Evolutionary conservation across 37 sponge, comb jelly and placozoan genomes (phyloP).

Genomic region (Lycopodina hypogea): DNA sequence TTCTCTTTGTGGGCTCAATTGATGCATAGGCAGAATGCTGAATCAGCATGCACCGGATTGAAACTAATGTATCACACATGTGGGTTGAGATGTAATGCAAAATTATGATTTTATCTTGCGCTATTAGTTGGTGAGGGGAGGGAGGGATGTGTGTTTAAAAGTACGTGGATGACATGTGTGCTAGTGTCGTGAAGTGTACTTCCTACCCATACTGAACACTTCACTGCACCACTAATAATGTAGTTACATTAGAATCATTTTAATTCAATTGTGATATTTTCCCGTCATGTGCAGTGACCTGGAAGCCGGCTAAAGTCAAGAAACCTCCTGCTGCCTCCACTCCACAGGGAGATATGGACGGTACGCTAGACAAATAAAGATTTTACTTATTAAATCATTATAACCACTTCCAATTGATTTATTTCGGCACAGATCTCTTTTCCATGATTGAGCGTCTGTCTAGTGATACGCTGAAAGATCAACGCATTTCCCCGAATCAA

Average conservation of each 20-base stretch:
- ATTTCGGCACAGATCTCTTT: constrained; percentile 33
- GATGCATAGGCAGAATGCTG: no score
- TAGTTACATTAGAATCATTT: no score
- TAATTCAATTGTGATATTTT: no score
- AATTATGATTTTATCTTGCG: no score
- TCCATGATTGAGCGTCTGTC: constrained; percentile 44
- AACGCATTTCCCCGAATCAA: constrained; percentile 26
- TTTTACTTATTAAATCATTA: background rate
- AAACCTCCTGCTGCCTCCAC: background rate
- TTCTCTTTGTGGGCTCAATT: no score
- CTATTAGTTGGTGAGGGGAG: background rate
- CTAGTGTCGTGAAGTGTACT: background rate
- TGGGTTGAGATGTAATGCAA: background rate
- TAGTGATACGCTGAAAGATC: constrained; percentile 49
- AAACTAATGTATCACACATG: no score
- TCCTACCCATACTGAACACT: no score
- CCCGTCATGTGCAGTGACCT: background rate
- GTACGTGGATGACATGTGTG: no score
- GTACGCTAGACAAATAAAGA: background rate
- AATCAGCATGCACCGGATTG: no score
- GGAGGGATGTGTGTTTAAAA: background rate
- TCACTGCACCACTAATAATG: no score
- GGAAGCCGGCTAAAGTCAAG: background rate
- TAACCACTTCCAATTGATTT: no score
- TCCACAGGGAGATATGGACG: background rate